These are phyloP conservation scores for Nannospalax galili DNA, from an alignment of 2,113 vertebrate species.

Conservation along the genomic window DNA sequence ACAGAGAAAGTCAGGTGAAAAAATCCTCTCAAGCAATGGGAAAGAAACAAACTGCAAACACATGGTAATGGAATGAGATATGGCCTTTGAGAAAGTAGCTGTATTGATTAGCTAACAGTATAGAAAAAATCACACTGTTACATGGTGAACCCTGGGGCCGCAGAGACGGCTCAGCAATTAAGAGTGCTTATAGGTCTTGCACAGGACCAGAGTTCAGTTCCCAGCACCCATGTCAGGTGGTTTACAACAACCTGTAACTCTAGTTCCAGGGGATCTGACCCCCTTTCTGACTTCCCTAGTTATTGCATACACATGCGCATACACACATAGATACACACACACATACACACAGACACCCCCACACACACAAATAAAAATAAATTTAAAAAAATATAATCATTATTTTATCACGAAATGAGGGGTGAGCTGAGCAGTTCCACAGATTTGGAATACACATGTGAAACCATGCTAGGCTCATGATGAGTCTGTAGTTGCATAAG, in stretches of 20 bases:
- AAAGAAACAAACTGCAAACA: not conserved
- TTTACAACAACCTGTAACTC: not conserved
- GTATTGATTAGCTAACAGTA: not conserved
- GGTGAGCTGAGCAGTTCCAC: not conserved
- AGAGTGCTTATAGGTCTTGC: not conserved
- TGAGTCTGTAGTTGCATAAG: not conserved
- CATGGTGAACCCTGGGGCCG: not conserved
- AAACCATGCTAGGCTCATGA: not conserved
- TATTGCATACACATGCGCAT: not conserved
- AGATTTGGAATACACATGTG: not conserved
- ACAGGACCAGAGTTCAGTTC: not conserved
- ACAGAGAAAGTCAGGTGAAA: not conserved
- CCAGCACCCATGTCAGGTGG: not conserved
- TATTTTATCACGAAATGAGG: not conserved
- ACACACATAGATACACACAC: too few relatives aligned
- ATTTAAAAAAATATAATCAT: too few relatives aligned
- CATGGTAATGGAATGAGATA: not conserved
- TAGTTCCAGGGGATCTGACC: not conserved
- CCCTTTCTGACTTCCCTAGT: not conserved
- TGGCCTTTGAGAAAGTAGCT: not conserved
- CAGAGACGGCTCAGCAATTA: not conserved
- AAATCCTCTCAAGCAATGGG: not conserved
- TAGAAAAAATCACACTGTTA: not conserved
- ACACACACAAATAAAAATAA: not conserved
- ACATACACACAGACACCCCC: too few relatives aligned